Conservation (phyloP, 2,888 invertebrate genomes). For the Drosophila monieri region DNA sequence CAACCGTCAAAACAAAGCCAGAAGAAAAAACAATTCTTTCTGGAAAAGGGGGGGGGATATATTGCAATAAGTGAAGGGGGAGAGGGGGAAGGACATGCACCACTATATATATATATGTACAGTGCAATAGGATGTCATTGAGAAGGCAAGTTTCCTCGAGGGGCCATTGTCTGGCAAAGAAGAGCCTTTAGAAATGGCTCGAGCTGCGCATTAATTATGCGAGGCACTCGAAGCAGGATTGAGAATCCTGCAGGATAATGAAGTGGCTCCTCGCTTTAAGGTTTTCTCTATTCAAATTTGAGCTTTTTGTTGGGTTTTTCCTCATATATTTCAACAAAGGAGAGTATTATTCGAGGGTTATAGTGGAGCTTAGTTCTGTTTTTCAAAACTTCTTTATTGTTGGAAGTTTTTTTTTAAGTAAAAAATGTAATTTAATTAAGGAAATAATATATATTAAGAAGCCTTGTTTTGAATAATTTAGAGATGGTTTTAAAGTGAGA, state of each 20-base stretch:
- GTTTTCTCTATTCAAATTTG: neutral
- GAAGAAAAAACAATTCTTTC: constrained; percentile 20
- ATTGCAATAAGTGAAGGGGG: neutral
- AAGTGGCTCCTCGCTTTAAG: constrained; percentile 1
- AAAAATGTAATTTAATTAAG: too few relatives aligned
- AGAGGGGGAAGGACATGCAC: neutral
- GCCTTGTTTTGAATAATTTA: too few relatives aligned
- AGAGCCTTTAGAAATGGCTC: constrained; percentile 16
- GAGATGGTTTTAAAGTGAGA: too few relatives aligned
- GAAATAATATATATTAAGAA: too few relatives aligned
- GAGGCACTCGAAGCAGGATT: neutral
- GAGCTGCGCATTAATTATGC: constrained; percentile 23
- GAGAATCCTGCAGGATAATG: constrained; percentile 4
- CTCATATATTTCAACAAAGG: neutral
- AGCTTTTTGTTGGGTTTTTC: neutral
- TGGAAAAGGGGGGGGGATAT: neutral
- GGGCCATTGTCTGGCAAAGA: constrained; percentile 21
- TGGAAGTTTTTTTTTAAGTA: too few relatives aligned
- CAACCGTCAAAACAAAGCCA: constrained; percentile 34
- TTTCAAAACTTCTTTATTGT: too few relatives aligned
- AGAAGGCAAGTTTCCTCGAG: constrained; percentile 30
- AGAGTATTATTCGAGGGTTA: neutral
- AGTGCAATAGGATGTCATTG: constrained; percentile 27
- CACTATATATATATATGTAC: neutral
- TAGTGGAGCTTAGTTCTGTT: too few relatives aligned